phyloP scores from a whole-genome alignment of 2,888 invertebrate genomes.

The Parascotia fuliginaria region DNA sequence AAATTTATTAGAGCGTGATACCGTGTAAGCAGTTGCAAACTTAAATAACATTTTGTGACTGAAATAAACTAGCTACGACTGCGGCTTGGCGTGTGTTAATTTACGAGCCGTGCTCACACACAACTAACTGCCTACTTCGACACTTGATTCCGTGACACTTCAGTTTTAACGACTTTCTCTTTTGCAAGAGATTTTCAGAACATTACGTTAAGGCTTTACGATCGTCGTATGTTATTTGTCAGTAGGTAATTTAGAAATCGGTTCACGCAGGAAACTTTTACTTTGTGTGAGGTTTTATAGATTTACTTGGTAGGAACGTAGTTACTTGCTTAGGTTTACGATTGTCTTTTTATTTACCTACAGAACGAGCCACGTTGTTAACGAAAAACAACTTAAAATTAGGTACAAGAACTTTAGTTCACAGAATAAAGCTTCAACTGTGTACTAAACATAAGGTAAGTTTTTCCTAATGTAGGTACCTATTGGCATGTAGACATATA shows the following conservation, averaged over 20 bases:
- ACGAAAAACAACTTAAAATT: too few relatives aligned
- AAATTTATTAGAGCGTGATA: constrained; percentile 63
- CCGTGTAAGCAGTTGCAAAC: constrained; percentile 57
- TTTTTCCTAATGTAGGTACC: too few relatives aligned
- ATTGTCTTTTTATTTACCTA: too few relatives aligned
- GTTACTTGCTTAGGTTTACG: too few relatives aligned
- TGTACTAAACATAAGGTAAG: too few relatives aligned
- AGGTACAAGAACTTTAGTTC: too few relatives aligned
- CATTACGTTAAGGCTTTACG: constrained; percentile 38
- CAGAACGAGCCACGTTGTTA: too few relatives aligned
- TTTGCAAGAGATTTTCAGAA: constrained; percentile 32
- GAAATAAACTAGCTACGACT: constrained; percentile 50
- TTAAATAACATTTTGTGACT: constrained; percentile 65
- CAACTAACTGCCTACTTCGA: constrained; percentile 15
- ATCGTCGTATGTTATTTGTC: constrained; percentile 31
- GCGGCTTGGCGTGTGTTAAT: constrained; percentile 61
- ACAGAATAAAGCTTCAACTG: too few relatives aligned
- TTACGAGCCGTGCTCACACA: constrained; percentile 43
- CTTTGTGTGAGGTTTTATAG: constrained; percentile 21
- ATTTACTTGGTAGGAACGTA: too few relatives aligned
- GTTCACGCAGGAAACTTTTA: constrained; percentile 31
- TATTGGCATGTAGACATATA: too few relatives aligned
- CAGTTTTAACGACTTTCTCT: constrained; percentile 45
- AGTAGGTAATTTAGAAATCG: constrained; percentile 30
- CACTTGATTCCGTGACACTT: constrained; percentile 52